These are phyloP conservation scores for Melanocharis versteri DNA, from an alignment of 2,113 vertebrate species.

Conservation along the genomic window DNA sequence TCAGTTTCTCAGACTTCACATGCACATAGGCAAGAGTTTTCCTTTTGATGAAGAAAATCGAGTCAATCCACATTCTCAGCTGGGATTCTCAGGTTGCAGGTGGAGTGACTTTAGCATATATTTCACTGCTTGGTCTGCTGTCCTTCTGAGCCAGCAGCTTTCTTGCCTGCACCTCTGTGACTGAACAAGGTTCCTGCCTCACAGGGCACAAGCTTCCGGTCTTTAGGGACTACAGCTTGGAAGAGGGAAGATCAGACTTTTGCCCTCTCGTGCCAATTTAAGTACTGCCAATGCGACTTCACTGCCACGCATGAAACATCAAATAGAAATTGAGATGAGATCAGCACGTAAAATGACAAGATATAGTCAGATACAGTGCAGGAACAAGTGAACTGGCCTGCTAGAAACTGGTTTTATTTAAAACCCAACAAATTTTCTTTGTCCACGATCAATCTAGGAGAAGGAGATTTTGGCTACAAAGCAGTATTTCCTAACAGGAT, in stretches of 20 bases:
- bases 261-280: background rate
- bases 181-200: background rate
- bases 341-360: background rate
- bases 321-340: fast-evolving
- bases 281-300: fast-evolving
- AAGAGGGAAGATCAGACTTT: background rate
- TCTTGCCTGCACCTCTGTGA: background rate
- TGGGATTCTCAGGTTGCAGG: background rate
- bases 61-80: background rate
- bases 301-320: fast-evolving
- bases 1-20: background rate
- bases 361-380: background rate
- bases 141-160: background rate
- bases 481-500: background rate
- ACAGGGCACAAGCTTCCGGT: background rate
- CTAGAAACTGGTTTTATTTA: background rate
- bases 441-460: background rate
- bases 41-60: background rate
- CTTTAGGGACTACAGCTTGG: background rate
- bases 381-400: background rate
- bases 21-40: background rate
- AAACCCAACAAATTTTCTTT: background rate
- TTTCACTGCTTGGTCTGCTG: background rate
- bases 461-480: background rate
- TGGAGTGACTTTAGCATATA: background rate